Base-by-base conservation (phyloP, 1,140 invertebrate species). In the Stegodyphus mimosarum region DNA sequence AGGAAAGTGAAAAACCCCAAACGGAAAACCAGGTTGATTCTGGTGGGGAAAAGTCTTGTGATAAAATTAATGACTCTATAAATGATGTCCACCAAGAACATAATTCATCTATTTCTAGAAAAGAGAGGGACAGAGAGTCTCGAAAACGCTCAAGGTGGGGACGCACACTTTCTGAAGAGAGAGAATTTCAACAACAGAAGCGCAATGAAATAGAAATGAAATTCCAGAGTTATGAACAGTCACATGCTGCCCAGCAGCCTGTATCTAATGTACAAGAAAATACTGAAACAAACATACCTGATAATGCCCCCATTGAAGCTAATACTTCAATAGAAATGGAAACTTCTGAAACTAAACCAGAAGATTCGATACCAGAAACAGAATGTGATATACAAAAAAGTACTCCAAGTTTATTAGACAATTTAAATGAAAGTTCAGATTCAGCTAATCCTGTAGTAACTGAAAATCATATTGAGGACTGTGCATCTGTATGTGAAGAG, bases 141-240 rank as follows among this genome's bases (percentile, higher is more conserved):
- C 17, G 75, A n/a, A 77, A 73, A n/a, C n/a, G 74, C 1, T 86
- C 83, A 18, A 50, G 83, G 0, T 86, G 83, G 83, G 83, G 83
- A 9, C 66, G 83, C 4, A 86, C 83, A 2, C 66, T 86, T 50
- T 86, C 83, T 5, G 83, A 86, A 72, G 83, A 86, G 51, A 49
- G 83, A 64, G 83, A 86, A 86, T 71, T 86, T 53, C 83, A 86
- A 7, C 50, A 86, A 13, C 74, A 86, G 33, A 84, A 60, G 48
- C 50, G 52, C 6, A 55, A 60, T 63, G 81, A 84, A 76, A 83
- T 83, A 11, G 80, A 83, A 66, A 69, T 79, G 66, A 84, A 84
- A 50, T 84, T 84, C 63, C 81, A 84, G 18, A 76, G 81, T 18
- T 84, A 84, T 51, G 81, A 84, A 70, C 72, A 84, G 7, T 69